Conservation (phyloP, 2,113 vertebrate genomes). For the Ariopsis seemanni region DNA sequence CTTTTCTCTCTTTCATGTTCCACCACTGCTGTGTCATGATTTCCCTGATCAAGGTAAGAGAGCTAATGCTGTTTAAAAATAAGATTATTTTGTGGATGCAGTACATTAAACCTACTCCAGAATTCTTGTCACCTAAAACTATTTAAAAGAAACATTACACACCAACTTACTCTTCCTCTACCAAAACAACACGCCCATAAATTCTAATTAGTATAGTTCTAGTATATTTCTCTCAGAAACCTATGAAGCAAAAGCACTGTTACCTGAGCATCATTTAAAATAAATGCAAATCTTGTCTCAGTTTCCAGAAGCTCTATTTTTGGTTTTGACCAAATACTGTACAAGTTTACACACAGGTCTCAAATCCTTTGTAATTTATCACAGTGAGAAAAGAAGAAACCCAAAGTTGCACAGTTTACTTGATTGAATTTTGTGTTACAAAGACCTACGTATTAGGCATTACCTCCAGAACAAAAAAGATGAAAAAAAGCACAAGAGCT, state of each 20-base stretch:
- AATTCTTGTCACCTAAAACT: not conserved
- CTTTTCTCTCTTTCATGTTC: constrained; percentile 34
- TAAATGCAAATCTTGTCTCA: not conserved
- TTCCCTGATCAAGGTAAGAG: constrained; percentile 48
- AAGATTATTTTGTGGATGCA: not conserved
- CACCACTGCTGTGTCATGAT: not conserved
- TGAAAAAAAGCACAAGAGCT: not conserved
- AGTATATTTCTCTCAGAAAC: not conserved
- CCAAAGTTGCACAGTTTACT: not conserved
- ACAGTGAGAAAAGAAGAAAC: not conserved
- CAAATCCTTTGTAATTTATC: not conserved
- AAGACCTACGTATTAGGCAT: not conserved
- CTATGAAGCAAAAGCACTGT: not conserved
- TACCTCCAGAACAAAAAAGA: not conserved
- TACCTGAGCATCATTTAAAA: not conserved
- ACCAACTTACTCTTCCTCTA: not conserved
- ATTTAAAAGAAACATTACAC: not conserved
- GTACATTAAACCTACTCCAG: not conserved
- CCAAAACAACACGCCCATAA: not conserved
- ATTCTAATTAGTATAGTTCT: not conserved
- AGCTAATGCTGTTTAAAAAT: not conserved
- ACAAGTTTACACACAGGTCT: not conserved
- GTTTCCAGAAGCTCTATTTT: not conserved
- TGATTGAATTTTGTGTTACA: not conserved
- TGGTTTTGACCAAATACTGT: not conserved